Conservation (phyloP, 1,140 invertebrate genomes). For the Pantala flavescens region DNA sequence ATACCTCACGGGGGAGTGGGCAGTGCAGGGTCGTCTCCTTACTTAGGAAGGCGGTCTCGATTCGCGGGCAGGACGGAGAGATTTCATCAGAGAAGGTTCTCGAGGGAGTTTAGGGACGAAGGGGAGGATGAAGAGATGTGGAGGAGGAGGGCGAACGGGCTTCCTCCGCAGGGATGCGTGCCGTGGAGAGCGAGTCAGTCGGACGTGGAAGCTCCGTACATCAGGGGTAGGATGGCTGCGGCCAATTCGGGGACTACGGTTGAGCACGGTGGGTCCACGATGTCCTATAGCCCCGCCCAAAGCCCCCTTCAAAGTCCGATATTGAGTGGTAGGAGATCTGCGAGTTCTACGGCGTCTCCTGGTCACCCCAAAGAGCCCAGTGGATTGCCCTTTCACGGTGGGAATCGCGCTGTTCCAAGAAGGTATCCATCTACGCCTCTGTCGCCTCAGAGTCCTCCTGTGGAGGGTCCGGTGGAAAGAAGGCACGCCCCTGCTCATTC, state of each 20-base stretch:
- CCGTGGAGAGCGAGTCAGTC: background rate
- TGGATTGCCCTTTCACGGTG: background rate
- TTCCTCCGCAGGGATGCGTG: background rate
- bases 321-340: background rate
- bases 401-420: background rate
- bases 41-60: background rate
- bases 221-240: background rate
- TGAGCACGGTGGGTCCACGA: background rate
- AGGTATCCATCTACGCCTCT: background rate
- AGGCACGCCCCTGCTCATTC: background rate
- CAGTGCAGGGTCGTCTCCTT: background rate
- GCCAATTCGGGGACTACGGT: background rate
- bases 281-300: background rate
- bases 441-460: background rate
- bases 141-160: background rate
- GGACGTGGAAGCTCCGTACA: background rate
- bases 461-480: background rate
- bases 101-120: background rate
- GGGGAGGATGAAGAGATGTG: background rate
- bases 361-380: background rate
- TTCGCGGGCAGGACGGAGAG: background rate
- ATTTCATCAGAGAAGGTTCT: background rate
- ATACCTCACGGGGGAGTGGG: background rate
- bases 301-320: background rate
- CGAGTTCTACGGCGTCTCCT: background rate